These are phyloP conservation scores for Agonopterix heracliana DNA, from an alignment of 2,888 invertebrate species.

Conservation along the genomic window DNA sequence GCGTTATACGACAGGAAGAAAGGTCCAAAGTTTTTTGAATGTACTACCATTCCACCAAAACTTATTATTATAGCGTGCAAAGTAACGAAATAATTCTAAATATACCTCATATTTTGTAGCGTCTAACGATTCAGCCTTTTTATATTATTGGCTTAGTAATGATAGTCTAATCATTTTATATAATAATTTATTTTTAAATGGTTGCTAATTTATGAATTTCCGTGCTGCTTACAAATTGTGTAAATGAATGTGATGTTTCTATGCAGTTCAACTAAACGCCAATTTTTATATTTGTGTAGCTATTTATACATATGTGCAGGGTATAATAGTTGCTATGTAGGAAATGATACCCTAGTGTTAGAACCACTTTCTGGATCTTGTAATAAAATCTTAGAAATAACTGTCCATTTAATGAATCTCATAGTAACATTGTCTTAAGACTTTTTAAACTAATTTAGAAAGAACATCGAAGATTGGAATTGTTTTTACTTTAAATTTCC, in stretches of 20 bases:
- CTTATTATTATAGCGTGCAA: constrained; percentile 18
- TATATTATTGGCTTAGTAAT: constrained; percentile 35
- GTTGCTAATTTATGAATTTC: constrained; percentile 28
- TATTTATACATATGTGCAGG: constrained; percentile 45
- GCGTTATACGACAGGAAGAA: background rate
- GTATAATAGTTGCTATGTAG: constrained; percentile 30
- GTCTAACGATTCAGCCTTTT: constrained; percentile 38
- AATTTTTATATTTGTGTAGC: constrained; percentile 33
- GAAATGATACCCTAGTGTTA: constrained; percentile 7
- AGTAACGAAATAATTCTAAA: constrained; percentile 32
- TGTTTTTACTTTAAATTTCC: background rate
- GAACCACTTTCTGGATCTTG: background rate
- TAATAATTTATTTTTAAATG: constrained; percentile 20
- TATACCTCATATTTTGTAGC: constrained; percentile 72
- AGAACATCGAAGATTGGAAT: background rate
- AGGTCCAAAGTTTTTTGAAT: constrained; percentile 6
- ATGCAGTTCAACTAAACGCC: constrained; percentile 24
- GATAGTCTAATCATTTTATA: constrained; percentile 28
- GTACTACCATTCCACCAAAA: constrained; percentile 42
- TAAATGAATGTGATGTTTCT: constrained; percentile 24
- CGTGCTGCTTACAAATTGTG: constrained; percentile 24
- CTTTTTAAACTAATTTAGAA: background rate
- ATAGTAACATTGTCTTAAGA: background rate
- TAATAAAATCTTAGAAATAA: background rate
- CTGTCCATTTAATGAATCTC: background rate